Percentiles rank a stretch among this genome's conserved stretches.
These are phyloP conservation scores for Taurulus bubalis DNA, from an alignment of 2,113 vertebrate species.

Conservation along the genomic window DNA sequence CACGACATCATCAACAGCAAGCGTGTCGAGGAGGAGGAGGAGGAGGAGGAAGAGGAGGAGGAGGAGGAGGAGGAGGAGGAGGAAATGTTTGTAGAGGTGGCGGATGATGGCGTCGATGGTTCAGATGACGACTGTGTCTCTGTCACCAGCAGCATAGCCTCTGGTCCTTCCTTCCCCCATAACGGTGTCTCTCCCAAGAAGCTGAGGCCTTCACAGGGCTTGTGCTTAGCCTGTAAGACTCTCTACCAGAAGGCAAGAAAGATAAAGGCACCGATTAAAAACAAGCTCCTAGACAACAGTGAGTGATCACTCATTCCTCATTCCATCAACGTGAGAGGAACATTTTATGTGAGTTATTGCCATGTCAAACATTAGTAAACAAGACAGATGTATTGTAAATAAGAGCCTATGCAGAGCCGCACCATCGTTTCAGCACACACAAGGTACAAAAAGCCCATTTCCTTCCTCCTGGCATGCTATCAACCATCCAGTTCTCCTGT, in stretches of 20 bases:
- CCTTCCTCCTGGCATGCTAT: background rate
- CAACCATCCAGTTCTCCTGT: background rate
- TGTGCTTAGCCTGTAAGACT: conserved; percentile 61
- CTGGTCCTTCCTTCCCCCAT: conserved; percentile 40
- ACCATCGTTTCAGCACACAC: background rate
- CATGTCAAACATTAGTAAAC: background rate
- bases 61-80: background rate
- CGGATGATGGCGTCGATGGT: conserved; percentile 24
- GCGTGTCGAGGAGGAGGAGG: background rate
- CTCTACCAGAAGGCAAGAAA: conserved; percentile 58
- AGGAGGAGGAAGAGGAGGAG: background rate
- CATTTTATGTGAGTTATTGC: background rate
- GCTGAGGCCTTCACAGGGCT: fast-evolving
- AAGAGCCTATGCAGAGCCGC: background rate
- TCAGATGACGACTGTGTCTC: conserved; percentile 17
- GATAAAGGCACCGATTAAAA: conserved; percentile 34
- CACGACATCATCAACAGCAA: conserved; percentile 23
- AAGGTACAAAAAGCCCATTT: background rate
- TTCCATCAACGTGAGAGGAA: background rate
- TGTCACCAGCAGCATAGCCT: conserved; percentile 45
- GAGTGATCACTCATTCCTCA: background rate
- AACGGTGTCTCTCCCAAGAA: background rate
- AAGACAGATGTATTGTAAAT: background rate
- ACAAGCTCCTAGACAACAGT: conserved; percentile 63
- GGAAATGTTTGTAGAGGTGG: background rate